These are phyloP conservation scores for Tinamus major DNA, from an alignment of 2,797 vertebrate genomes.

Conservation along the genomic window DNA sequence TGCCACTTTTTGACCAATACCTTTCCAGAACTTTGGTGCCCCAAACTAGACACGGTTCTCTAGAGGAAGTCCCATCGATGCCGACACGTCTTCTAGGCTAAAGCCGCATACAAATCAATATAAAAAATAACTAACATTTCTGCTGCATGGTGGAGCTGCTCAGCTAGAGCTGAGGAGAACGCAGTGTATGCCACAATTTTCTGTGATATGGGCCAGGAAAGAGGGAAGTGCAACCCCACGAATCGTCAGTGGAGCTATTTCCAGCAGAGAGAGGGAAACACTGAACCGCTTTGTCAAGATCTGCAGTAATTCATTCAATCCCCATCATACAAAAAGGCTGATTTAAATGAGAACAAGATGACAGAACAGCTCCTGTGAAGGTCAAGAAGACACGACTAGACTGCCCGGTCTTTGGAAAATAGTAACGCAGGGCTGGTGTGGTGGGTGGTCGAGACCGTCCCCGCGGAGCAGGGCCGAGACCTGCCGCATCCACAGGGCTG, in stretches of 20 bases:
- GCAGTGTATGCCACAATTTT: fast-evolving
- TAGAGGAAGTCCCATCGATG: not conserved
- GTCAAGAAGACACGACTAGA: not conserved
- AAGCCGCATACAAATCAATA: not conserved
- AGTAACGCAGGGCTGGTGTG: fast-evolving
- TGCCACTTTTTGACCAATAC: not conserved
- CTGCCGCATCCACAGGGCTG: no score
- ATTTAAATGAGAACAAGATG: not conserved
- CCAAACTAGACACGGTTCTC: not conserved
- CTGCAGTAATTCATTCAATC: not conserved
- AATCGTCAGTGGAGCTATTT: not conserved
- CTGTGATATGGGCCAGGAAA: not conserved
- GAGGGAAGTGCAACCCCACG: not conserved
- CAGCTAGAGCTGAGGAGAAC: not conserved
- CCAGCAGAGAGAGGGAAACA: not conserved
- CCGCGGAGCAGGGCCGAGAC: fast-evolving
- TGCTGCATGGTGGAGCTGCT: not conserved
- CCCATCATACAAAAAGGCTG: not conserved
- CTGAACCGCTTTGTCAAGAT: not conserved
- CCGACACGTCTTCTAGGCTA: not conserved
- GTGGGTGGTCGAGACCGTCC: not conserved
- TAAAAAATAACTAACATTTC: not conserved
- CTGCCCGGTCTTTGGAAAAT: not conserved
- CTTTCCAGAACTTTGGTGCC: not conserved
- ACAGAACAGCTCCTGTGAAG: not conserved